These are phyloP conservation scores for Chionomys nivalis DNA, from an alignment of 2,113 vertebrate genomes.

Conservation along the genomic window DNA sequence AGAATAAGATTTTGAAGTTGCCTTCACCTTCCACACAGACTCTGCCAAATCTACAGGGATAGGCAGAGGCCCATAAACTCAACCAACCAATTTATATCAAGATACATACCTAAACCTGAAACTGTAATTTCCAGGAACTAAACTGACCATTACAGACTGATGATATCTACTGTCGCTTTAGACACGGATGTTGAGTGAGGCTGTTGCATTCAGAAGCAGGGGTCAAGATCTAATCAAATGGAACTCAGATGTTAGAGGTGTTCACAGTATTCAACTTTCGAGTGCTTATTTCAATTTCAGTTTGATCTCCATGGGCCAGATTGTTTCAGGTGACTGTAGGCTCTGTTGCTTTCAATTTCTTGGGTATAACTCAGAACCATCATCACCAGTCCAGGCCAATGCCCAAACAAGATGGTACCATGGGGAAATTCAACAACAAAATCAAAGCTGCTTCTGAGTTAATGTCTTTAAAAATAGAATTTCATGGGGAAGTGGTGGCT, in stretches of 20 bases:
- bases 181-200: neutral
- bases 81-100: neutral
- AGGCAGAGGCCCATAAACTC: neutral
- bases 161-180: neutral
- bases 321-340: neutral
- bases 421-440: neutral
- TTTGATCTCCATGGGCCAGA: slow-evolving; percentile 1
- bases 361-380: neutral
- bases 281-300: neutral
- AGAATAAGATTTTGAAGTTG: slow-evolving; percentile 21
- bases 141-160: neutral
- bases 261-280: neutral
- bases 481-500: neutral
- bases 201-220: neutral
- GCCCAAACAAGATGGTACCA: neutral
- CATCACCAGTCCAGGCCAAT: neutral
- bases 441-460: neutral
- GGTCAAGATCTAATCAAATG: neutral
- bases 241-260: neutral
- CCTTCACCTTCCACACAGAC: slow-evolving; percentile 11
- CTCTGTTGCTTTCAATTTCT: neutral
- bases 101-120: neutral
- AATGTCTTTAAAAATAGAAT: neutral
- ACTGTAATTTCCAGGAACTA: too few species aligned
- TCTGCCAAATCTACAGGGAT: neutral